Conservation (phyloP, 1,140 invertebrate species). For the Lethrus apterus region DNA sequence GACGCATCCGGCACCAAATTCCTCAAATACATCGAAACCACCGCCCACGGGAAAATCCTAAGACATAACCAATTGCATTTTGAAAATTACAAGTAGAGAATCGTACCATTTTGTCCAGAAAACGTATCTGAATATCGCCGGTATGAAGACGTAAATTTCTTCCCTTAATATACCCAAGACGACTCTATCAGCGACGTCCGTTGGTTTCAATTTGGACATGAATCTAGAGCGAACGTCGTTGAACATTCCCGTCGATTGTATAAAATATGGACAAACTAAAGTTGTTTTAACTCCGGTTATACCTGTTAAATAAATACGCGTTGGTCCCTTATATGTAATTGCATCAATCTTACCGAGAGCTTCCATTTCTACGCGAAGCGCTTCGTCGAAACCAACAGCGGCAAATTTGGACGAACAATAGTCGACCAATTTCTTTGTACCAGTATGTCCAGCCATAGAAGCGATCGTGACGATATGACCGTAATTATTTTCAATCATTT, state of each 20-base stretch:
- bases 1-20: conserved; percentile 57
- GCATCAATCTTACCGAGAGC: conserved; percentile 38
- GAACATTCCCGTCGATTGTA: conserved; percentile 90
- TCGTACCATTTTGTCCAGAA: conserved; percentile 63
- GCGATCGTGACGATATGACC: conserved; percentile 95
- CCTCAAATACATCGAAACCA: conserved; percentile 53
- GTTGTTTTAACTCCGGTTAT: conserved; percentile 76
- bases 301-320: conserved; percentile 31
- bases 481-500: conserved; percentile 79
- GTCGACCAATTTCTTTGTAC: conserved; percentile 79
- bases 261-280: conserved; percentile 89
- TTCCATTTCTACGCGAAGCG: conserved; percentile 69
- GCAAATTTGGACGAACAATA: conserved; percentile 95
- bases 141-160: conserved; percentile 70
- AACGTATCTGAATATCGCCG: conserved; percentile 59
- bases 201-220: conserved; percentile 74
- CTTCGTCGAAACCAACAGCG: conserved; percentile 86
- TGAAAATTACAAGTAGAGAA: neutral
- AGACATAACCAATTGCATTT: conserved; percentile 26
- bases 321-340: no score
- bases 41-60: conserved; percentile 63
- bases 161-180: conserved; percentile 77
- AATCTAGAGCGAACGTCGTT: conserved; percentile 76
- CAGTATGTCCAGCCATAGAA: conserved; percentile 80
- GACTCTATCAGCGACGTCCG: conserved; percentile 78